A percentile compares a stretch with the other conserved stretches of the same genome.
These are phyloP conservation scores for Scyliorhinus canicula DNA, from an alignment of 2,797 vertebrate genomes.

Conservation along the genomic window DNA sequence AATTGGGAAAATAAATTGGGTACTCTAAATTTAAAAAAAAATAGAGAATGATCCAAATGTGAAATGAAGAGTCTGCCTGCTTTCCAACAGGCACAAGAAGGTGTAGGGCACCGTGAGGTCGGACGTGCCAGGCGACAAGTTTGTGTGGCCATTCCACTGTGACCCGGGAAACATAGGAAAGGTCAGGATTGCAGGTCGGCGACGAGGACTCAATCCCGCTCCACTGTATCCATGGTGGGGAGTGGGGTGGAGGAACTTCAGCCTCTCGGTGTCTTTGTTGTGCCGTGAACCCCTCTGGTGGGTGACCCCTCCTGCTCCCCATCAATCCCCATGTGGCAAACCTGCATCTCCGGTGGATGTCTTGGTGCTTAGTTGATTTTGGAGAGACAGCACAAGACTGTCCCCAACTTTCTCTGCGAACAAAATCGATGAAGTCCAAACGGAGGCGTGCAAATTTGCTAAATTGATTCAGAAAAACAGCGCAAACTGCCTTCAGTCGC, in stretches of 20 bases:
- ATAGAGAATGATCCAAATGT: not conserved
- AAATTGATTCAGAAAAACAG: not conserved
- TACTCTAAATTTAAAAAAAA: too few species aligned
- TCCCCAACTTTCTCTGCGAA: not conserved
- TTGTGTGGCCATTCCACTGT: not conserved
- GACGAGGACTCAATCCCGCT: not conserved
- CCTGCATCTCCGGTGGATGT: not conserved
- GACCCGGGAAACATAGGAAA: not conserved
- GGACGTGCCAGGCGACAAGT: not conserved
- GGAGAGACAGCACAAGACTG: not conserved
- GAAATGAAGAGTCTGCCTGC: not conserved
- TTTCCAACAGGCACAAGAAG: not conserved
- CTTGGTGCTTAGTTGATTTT: not conserved
- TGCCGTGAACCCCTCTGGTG: not conserved
- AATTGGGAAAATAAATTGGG: too few species aligned
- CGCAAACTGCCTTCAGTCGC: not conserved
- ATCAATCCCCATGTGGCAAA: not conserved
- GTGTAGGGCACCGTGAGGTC: not conserved
- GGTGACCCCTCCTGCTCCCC: not conserved
- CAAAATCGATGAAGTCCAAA: not conserved
- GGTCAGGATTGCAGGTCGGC: not conserved
- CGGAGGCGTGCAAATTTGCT: not conserved
- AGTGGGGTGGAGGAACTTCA: not conserved
- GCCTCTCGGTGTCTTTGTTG: not conserved
- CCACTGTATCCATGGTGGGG: not conserved